Evolutionary conservation across 2,888 invertebrate species (phyloP).

Genomic region (Griposia aprilina): DNA sequence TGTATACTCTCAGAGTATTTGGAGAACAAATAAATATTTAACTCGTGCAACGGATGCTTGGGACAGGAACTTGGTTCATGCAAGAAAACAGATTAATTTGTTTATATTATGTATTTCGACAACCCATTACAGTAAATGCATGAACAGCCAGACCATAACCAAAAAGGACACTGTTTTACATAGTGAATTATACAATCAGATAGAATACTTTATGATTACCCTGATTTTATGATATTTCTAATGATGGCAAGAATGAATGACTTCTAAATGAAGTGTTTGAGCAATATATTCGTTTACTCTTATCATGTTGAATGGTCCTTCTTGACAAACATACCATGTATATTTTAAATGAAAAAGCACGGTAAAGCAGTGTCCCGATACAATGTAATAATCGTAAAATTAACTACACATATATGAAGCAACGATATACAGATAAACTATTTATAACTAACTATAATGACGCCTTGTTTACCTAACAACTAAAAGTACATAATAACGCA

Average conservation of each 20-base stretch:
- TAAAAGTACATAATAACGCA: slow-evolving; percentile 58
- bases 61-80: slow-evolving; percentile 83
- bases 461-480: slow-evolving; percentile 55
- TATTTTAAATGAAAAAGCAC: slow-evolving; percentile 16
- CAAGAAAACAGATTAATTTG: slow-evolving; percentile 88
- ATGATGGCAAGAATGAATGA: slow-evolving; percentile 19
- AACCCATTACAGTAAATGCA: slow-evolving; percentile 86
- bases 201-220: slow-evolving; percentile 14
- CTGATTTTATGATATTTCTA: slow-evolving; percentile 16
- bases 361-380: slow-evolving; percentile 76
- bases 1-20: neutral
- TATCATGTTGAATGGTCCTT: slow-evolving; percentile 4
- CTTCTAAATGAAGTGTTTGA: slow-evolving; percentile 13
- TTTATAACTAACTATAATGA: slow-evolving; percentile 66
- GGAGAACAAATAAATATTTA: slow-evolving; percentile 4
- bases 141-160: slow-evolving; percentile 83
- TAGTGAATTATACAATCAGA: slow-evolving; percentile 33
- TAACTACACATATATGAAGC: slow-evolving; percentile 83
- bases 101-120: slow-evolving; percentile 87
- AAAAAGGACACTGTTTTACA: slow-evolving; percentile 75
- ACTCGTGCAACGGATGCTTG: slow-evolving; percentile 79
- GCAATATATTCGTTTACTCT: slow-evolving; percentile 11
- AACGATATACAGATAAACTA: slow-evolving; percentile 74
- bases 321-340: slow-evolving; percentile 15
- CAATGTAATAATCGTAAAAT: slow-evolving; percentile 70